A percentile compares a stretch with the other conserved stretches of the same genome.
Conservation (phyloP, 2,113 vertebrate species). For the Tringa solitaria region DNA sequence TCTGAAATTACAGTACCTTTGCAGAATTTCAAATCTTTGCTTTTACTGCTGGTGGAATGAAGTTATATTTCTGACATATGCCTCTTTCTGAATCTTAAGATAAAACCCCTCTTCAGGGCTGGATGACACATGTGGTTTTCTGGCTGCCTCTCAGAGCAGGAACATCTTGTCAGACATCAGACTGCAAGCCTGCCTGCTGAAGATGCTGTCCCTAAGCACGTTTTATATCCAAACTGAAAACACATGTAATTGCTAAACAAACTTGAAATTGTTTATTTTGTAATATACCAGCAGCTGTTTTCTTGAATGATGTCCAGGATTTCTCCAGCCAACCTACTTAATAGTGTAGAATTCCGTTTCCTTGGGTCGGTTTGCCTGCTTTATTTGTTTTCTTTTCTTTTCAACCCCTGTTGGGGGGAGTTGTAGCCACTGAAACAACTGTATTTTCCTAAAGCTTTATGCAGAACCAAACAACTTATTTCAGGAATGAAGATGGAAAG, state of each 20-base stretch:
- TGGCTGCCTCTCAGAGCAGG: constrained; percentile 17
- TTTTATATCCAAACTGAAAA: constrained; percentile 39
- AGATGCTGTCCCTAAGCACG: background rate
- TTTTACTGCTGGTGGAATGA: background rate
- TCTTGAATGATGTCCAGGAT: background rate
- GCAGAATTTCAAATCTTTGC: background rate
- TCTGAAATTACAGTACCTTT: background rate
- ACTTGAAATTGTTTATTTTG: constrained; percentile 56
- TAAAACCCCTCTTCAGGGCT: background rate
- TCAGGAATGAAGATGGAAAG: background rate
- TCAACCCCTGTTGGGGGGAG: background rate
- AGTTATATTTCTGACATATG: background rate
- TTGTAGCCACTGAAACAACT: background rate
- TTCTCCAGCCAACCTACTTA: background rate
- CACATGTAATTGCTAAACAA: constrained; percentile 47
- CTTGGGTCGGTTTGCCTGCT: background rate
- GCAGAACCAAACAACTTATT: background rate
- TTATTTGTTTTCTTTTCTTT: background rate
- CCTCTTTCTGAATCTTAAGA: constrained; percentile 2
- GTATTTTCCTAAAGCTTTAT: background rate
- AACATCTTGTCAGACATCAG: constrained; percentile 27
- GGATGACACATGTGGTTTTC: background rate
- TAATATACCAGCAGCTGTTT: constrained; percentile 47
- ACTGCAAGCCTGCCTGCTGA: constrained; percentile 27
- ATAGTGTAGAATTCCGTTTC: background rate